These are phyloP conservation scores for Pelecanoides urinatrix DNA, from an alignment of 2,113 vertebrate genomes.

Conservation along the genomic window DNA sequence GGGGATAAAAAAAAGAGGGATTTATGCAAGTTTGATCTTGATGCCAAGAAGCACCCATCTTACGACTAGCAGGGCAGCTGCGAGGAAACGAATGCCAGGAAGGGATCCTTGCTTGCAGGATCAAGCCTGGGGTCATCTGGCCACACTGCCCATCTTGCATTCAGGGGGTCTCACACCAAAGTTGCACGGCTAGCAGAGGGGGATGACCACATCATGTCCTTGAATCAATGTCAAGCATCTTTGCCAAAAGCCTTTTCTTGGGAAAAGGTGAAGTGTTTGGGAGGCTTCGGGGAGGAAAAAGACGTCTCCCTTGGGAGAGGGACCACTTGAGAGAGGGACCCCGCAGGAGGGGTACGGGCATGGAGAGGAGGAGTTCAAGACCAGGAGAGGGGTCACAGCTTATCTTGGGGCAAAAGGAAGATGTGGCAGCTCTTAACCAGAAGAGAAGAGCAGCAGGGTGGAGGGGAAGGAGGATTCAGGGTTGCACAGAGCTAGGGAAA, in stretches of 20 bases:
- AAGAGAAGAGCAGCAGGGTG: neutral
- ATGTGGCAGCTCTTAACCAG: neutral
- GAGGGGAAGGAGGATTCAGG: neutral
- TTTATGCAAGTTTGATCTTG: neutral
- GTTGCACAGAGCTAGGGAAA: neutral
- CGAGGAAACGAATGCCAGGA: neutral
- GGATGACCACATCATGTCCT: fast-evolving
- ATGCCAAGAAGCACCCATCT: fast-evolving
- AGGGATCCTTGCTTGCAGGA: neutral
- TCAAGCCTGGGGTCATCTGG: neutral
- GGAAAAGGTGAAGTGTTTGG: neutral
- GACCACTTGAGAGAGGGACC: neutral
- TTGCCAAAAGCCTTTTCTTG: neutral
- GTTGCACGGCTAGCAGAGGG: neutral
- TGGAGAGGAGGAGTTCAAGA: neutral
- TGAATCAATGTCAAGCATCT: fast-evolving
- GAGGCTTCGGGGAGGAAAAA: neutral
- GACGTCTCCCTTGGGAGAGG: neutral
- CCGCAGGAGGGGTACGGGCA: fast-evolving
- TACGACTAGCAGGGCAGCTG: fast-evolving
- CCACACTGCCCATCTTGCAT: fast-evolving
- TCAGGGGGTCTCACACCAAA: fast-evolving
- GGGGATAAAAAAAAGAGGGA: neutral
- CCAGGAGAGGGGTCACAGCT: neutral
- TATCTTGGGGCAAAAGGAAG: neutral